Conservation (phyloP, 2,888 invertebrate genomes). For the Thelaira solivaga region DNA sequence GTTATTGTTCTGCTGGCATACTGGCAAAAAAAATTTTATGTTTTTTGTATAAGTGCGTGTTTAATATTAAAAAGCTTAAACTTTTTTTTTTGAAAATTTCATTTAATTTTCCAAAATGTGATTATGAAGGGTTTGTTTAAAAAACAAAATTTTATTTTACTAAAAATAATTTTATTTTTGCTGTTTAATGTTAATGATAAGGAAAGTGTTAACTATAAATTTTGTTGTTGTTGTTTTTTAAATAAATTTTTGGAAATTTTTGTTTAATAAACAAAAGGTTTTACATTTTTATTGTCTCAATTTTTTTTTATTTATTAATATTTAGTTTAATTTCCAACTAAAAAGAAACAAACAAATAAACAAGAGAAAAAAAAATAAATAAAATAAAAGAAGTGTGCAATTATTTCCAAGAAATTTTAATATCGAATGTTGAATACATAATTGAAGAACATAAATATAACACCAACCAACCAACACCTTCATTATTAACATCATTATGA, state of each 20-base stretch:
- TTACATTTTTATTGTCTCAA: slow-evolving; percentile 11
- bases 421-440: slow-evolving; percentile 61
- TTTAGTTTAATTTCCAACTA: slow-evolving; percentile 60
- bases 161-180: background rate
- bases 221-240: slow-evolving; percentile 19
- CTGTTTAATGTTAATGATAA: slow-evolving; percentile 27
- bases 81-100: slow-evolving; percentile 44
- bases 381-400: no score
- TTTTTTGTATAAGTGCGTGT: slow-evolving; percentile 21
- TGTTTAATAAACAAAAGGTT: background rate
- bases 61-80: slow-evolving; percentile 24
- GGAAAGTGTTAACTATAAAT: slow-evolving; percentile 59
- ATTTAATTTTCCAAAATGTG: slow-evolving; percentile 45
- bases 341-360: slow-evolving; percentile 42
- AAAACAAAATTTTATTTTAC: slow-evolving; percentile 18
- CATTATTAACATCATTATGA: slow-evolving; percentile 21
- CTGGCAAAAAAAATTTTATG: background rate
- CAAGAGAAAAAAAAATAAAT: no score
- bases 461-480: slow-evolving; percentile 51
- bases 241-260: slow-evolving; percentile 8
- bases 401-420: slow-evolving; percentile 60
- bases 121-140: background rate
- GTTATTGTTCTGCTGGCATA: slow-evolving; percentile 25
- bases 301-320: slow-evolving; percentile 47
- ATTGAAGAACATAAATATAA: slow-evolving; percentile 62